Percentiles rank a stretch among this genome's conserved stretches.
phyloP scores from a whole-genome alignment of 2,113 vertebrate species.

The Bubo bubo region DNA sequence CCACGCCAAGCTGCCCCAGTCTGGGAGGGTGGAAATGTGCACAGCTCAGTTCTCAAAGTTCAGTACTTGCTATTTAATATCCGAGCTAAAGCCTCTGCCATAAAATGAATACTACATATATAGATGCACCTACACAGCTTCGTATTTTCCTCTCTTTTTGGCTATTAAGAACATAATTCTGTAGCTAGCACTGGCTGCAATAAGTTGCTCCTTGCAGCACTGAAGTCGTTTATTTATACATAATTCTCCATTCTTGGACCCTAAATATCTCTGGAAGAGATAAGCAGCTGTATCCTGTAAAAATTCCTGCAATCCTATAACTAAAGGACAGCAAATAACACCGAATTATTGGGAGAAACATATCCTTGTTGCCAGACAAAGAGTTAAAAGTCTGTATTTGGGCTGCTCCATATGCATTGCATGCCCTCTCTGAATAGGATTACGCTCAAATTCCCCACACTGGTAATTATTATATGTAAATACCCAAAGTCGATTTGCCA shows the following conservation, averaged over 20 bases:
- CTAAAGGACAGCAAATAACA: background rate
- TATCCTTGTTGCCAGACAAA: background rate
- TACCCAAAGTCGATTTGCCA: background rate
- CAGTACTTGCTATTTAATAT: background rate
- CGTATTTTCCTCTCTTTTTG: background rate
- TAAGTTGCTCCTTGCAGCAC: background rate
- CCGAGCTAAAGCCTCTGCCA: background rate
- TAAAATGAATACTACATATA: background rate
- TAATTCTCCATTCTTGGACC: background rate
- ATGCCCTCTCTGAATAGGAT: background rate
- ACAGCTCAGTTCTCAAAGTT: background rate
- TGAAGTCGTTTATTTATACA: background rate
- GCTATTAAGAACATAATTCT: background rate
- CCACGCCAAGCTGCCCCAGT: background rate
- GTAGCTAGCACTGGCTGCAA: background rate
- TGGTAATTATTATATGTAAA: conserved; percentile 34
- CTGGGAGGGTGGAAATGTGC: background rate
- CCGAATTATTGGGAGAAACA: background rate
- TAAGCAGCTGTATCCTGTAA: background rate
- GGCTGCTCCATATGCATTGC: background rate
- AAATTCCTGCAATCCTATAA: background rate
- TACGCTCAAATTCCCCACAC: background rate
- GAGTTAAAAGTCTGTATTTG: background rate
- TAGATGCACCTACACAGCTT: background rate
- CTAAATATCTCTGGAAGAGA: background rate